Evolutionary conservation across 2,113 vertebrate species (phyloP).

Genomic region (Petaurus breviceps): DNA sequence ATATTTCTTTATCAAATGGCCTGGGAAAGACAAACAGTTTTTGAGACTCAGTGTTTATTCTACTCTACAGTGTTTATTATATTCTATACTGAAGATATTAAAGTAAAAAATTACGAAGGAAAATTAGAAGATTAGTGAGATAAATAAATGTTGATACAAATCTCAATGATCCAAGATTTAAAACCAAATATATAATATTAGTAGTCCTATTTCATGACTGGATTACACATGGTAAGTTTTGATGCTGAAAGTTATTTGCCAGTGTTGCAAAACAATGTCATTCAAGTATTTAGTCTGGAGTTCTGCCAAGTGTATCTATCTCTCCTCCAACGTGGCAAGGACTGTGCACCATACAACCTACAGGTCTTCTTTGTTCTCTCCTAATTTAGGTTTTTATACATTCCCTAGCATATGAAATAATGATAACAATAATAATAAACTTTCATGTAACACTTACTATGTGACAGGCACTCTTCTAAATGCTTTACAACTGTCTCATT

Average conservation of each 20-base stretch:
- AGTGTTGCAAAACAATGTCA: neutral
- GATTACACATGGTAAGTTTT: neutral
- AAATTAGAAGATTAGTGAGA: neutral
- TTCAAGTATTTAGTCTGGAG: neutral
- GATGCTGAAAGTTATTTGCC: neutral
- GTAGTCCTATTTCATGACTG: neutral
- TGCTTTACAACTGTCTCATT: neutral
- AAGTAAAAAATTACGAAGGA: neutral
- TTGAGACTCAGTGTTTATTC: neutral
- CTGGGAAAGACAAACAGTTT: neutral
- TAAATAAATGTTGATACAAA: neutral
- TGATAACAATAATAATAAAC: neutral
- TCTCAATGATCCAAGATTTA: neutral
- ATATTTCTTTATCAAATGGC: neutral
- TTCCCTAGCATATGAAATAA: conserved; percentile 14
- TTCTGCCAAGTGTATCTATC: neutral
- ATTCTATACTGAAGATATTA: neutral
- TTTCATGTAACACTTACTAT: neutral
- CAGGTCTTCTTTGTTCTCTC: conserved; percentile 37
- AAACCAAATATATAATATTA: neutral
- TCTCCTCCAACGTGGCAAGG: neutral
- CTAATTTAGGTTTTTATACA: conserved; percentile 16
- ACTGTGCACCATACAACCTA: conserved; percentile 11
- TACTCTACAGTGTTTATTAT: neutral
- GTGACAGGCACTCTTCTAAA: neutral